Evolutionary conservation across 2,113 vertebrate genomes (phyloP), one percentile per base, ranked within the genome.

Genomic region (Seriola quinqueradiata): DNA sequence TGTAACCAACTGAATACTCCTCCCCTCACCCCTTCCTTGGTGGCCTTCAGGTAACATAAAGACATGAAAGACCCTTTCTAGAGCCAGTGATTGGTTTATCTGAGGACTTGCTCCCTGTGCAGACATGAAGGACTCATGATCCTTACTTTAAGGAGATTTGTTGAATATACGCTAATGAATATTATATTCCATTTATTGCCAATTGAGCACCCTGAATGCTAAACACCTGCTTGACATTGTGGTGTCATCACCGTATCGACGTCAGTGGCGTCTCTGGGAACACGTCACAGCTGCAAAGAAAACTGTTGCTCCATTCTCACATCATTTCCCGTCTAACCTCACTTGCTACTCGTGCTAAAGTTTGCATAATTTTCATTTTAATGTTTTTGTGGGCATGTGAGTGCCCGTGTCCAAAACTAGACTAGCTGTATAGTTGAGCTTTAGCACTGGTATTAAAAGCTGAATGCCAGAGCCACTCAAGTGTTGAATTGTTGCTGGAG

Each of bases 161-260:
- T 28, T 28, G 28, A 28, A 28, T 28, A 28, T 28, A 28, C 28
- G 2, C 28, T 28, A 28, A 28, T 28, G 28, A 28, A 28, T 28
- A 28, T 28, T 28, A 28, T 28, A 28, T 28, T 28, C 28, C 28
- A 28, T 28, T 28, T 28, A 28, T 28, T 28, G 28, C 28, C 28
- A 28, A 28, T 28, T 28, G 28, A 28, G 28, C 28, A 2, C 28
- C 28, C 28, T 2, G 28, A 28, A 28, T 28, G 28, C 28, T 28
- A 28, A 2, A 28, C 42, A 65, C 66, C 21, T 69, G 75, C 36
- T 57, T 73, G 75, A 88, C 67, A 76, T 65, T 50, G 40, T 21
- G 13, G 67, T 65, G 64, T 77, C 69, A 52, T 77, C 44, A 34
- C 13, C 42, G 28, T 40, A 36, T 55, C 19, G 8, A 32, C 19